Percentiles rank a stretch among this genome's conserved stretches.
Evolutionary conservation across 2,888 invertebrate genomes (phyloP).

Genomic region (Bombylius major): DNA sequence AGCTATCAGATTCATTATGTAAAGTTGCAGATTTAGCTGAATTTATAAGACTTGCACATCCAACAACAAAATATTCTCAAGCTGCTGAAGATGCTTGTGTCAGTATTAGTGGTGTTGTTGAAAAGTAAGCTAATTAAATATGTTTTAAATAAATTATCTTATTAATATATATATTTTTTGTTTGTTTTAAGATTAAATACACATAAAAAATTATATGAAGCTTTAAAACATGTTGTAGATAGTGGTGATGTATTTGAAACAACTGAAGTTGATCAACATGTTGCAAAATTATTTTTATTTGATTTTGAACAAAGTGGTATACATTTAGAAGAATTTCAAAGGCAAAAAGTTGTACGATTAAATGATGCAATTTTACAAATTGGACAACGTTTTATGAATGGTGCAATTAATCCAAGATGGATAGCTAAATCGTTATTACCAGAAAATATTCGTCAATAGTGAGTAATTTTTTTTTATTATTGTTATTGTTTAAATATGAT

Average conservation of each 20-base stretch:
- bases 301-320: slow-evolving; percentile 98
- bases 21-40: slow-evolving; percentile 95
- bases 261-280: slow-evolving; percentile 67
- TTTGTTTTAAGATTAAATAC: slow-evolving; percentile 68
- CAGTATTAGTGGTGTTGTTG: slow-evolving; percentile 80
- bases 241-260: slow-evolving; percentile 54
- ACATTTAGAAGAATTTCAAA: slow-evolving; percentile 64
- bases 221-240: slow-evolving; percentile 56
- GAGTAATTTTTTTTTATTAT: slow-evolving; percentile 36
- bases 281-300: slow-evolving; percentile 79
- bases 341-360: slow-evolving; percentile 64
- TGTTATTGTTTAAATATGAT: background rate
- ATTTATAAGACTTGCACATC: slow-evolving; percentile 89
- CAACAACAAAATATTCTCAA: slow-evolving; percentile 54
- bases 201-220: slow-evolving; percentile 67
- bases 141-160: background rate
- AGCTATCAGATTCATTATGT: slow-evolving; percentile 87
- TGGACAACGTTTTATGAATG: slow-evolving; percentile 73
- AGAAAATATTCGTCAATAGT: slow-evolving; percentile 58
- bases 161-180: slow-evolving; percentile 4
- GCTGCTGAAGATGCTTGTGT: slow-evolving; percentile 88
- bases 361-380: slow-evolving; percentile 76
- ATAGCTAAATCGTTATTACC: slow-evolving; percentile 57
- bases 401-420: slow-evolving; percentile 54
- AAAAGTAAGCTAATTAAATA: slow-evolving; percentile 51